phyloP scores from a whole-genome alignment of 30 jellyfish, hydroid and myxozoan genomes.

The Cassiopea andromeda region DNA sequence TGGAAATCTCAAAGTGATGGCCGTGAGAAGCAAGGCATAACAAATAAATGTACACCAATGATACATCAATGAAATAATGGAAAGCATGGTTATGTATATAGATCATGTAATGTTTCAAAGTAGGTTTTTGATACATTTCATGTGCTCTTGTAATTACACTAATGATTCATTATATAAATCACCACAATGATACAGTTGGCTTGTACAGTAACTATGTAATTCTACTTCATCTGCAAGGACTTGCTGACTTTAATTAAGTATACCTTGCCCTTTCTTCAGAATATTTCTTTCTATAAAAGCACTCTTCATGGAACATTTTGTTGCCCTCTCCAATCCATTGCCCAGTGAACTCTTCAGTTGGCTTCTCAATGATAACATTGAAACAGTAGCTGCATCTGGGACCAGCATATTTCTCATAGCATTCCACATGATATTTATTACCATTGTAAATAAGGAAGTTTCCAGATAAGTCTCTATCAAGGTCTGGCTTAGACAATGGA shows the following conservation, averaged over 20 bases:
- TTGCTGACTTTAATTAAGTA: slow-evolving; percentile 28
- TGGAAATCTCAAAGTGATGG: too few species aligned
- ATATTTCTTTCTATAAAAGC: slow-evolving; percentile 80
- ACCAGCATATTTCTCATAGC: slow-evolving; percentile 98
- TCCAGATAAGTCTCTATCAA: slow-evolving; percentile 88
- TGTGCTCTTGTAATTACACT: too few species aligned
- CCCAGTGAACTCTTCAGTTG: slow-evolving; percentile 87
- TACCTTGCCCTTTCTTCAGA: slow-evolving; percentile 85
- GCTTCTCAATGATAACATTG: slow-evolving; percentile 91
- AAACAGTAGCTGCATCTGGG: slow-evolving; percentile 97
- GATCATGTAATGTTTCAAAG: too few species aligned
- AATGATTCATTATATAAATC: too few species aligned
- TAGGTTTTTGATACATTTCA: too few species aligned
- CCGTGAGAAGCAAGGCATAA: too few species aligned
- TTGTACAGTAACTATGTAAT: neutral
- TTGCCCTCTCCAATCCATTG: slow-evolving; percentile 85
- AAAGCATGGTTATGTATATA: too few species aligned
- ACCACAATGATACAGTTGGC: neutral
- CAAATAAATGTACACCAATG: too few species aligned
- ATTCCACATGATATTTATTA: slow-evolving; percentile 93
- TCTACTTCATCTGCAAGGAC: neutral
- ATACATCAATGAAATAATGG: too few species aligned
- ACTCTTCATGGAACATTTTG: slow-evolving; percentile 88
- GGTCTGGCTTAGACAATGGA: slow-evolving; percentile 87
- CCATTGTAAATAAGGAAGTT: slow-evolving; percentile 73